phyloP scores from a whole-genome alignment of 2,888 invertebrate genomes.

The Epiblema foenella region DNA sequence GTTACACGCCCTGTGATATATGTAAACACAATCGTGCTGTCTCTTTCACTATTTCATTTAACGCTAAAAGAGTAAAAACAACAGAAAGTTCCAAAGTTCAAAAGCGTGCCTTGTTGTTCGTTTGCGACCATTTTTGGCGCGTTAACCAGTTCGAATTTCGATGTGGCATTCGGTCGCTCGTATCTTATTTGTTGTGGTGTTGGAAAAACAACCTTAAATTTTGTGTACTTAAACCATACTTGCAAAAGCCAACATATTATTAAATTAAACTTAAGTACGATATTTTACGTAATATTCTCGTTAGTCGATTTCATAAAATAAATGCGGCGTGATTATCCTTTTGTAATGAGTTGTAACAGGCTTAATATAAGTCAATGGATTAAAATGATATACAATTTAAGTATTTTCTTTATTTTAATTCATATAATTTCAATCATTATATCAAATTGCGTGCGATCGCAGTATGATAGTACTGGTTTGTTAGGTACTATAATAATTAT shows the following conservation, averaged over 20 bases:
- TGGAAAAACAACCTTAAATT: neutral
- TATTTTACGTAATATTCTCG: neutral
- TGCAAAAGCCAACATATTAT: neutral
- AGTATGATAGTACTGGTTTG: neutral
- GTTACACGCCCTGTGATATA: constrained; percentile 45
- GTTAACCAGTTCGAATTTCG: constrained; percentile 36
- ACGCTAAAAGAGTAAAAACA: neutral
- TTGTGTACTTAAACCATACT: too few relatives aligned
- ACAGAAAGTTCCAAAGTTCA: constrained; percentile 47
- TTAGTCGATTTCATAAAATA: neutral
- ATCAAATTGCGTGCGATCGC: neutral
- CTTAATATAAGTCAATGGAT: constrained; percentile 32
- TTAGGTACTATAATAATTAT: neutral
- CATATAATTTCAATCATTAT: neutral
- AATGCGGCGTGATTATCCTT: constrained; percentile 42
- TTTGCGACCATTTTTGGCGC: constrained; percentile 54
- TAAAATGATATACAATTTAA: neutral
- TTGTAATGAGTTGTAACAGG: constrained; percentile 64
- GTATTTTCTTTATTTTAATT: constrained; percentile 5
- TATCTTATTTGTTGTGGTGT: neutral
- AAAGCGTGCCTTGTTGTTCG: constrained; percentile 47
- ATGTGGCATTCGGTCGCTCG: neutral
- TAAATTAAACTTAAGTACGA: neutral
- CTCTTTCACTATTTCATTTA: neutral
- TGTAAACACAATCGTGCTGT: constrained; percentile 5